Evolutionary conservation across 2,113 vertebrate genomes (phyloP).

Genomic region (Ariopsis seemanni): DNA sequence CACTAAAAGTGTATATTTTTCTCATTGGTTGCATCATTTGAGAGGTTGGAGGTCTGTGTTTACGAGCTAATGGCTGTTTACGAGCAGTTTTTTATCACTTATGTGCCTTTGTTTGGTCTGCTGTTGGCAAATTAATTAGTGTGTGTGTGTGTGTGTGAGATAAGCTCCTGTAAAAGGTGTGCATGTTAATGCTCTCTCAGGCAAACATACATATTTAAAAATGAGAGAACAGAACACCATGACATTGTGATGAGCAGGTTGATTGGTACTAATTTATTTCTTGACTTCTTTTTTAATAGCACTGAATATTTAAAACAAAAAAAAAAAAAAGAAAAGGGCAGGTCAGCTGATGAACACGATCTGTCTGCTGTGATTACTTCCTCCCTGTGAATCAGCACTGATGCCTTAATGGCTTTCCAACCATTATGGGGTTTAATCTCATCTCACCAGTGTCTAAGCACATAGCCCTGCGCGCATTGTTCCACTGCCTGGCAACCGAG

Average conservation of each 20-base stretch:
- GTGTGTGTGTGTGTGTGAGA: constrained; percentile 35
- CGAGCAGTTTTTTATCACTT: constrained; percentile 39
- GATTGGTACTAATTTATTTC: constrained; percentile 55
- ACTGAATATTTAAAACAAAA: constrained; percentile 8
- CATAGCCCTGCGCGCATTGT: neutral
- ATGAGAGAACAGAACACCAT: neutral
- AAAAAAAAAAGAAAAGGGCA: neutral
- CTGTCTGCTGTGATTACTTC: constrained; percentile 15
- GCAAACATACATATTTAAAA: neutral
- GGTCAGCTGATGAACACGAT: constrained; percentile 23
- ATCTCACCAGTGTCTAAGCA: neutral
- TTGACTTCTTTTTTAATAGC: constrained; percentile 12
- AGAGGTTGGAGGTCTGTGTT: constrained; percentile 32
- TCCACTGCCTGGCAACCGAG: constrained; percentile 34
- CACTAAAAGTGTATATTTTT: neutral
- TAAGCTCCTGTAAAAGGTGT: constrained; percentile 25
- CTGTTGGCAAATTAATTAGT: constrained; percentile 48
- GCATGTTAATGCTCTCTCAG: constrained; percentile 29
- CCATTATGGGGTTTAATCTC: constrained; percentile 30
- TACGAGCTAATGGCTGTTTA: constrained; percentile 40
- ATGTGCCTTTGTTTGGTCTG: constrained; percentile 35
- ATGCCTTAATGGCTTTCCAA: constrained; percentile 25
- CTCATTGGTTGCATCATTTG: constrained; percentile 33
- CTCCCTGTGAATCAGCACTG: neutral
- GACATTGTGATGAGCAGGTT: constrained; percentile 28